Evolutionary conservation across 2,888 invertebrate genomes (phyloP), one percentile per base, ranked within the genome.

Genomic region (Cylloceria caligata): DNA sequence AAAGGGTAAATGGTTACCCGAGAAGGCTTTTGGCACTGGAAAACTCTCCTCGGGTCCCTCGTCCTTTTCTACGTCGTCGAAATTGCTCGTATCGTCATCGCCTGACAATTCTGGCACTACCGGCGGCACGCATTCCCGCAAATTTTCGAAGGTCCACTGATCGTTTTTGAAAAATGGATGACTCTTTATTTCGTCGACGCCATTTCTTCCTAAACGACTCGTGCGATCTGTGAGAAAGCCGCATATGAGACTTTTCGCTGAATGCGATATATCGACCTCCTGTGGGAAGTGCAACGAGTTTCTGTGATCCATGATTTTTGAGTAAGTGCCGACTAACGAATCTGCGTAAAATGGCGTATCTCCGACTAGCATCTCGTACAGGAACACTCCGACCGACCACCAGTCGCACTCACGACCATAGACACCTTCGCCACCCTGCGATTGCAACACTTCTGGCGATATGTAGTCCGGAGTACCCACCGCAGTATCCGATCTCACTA

Each of bases 391-490:
- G 30, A 99, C 99, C 21, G 99, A 99, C 99, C 99, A 99, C 98
- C 98, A 99, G 93, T 99, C 99, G 94, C 99, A 99, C 93, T 99
- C 99, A 55, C 98, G 95, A 0, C 99, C 99, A 93, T 99, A 99
- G 81, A 98, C 97, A 78, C 98, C 98, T 91, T 98, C 97, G 47
- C 97, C 97, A 85, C 98, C 98, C 93, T 99, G 99, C 45, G 99
- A 99, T 92, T 98, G 98, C 86, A 99, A 94, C 72, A 99, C 99
- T 94, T 99, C 99, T 0, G 99, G 99, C 73, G 98, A 98, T 89
- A 99, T 99, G 92, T 99, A 99, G 93, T 99, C 99, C 7, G 99
- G 99, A 5, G 99, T 99, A 42, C 99, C 99, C 9, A 99, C 99
- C 6, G 99, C 99, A 88, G 99, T 99, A 91, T 98, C 99, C 52